Conservation (phyloP, 1,140 invertebrate genomes). For the Tetranychus urticae region DNA sequence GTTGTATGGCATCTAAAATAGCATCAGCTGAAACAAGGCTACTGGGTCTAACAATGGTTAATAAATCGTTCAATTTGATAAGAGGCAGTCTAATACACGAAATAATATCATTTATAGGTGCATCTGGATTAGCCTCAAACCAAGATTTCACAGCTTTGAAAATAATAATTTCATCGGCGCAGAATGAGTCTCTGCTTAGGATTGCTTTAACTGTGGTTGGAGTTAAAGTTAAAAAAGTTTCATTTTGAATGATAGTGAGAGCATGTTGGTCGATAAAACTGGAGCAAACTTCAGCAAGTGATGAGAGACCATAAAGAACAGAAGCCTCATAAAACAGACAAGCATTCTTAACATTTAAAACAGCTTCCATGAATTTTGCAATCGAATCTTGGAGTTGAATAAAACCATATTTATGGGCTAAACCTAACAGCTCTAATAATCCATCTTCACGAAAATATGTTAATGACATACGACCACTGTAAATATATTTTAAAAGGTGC, state of each 20-base stretch:
- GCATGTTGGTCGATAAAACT: conserved; percentile 72
- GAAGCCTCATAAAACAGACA: conserved; percentile 81
- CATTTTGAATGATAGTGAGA: conserved; percentile 48
- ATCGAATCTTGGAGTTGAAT: conserved; percentile 67
- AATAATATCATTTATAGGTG: conserved; percentile 25
- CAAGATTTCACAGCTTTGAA: conserved; percentile 66
- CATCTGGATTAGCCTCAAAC: conserved; percentile 46
- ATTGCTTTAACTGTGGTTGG: conserved; percentile 37
- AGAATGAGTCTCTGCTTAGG: conserved; percentile 79
- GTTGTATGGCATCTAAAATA: conserved; percentile 77
- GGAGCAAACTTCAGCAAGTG: conserved; percentile 33
- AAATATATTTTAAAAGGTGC: conserved; percentile 75
- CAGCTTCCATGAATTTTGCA: conserved; percentile 71
- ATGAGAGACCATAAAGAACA: conserved; percentile 38
- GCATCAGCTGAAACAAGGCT: conserved; percentile 60
- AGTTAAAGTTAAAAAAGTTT: conserved; percentile 59
- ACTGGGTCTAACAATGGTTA: conserved; percentile 62
- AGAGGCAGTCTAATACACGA: conserved; percentile 50
- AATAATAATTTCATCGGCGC: conserved; percentile 80
- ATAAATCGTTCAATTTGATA: conserved; percentile 59
- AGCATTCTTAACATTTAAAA: conserved; percentile 62
- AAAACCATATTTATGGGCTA: conserved; percentile 89
- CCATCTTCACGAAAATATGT: conserved; percentile 40
- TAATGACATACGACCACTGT: conserved; percentile 58
- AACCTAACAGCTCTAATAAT: conserved; percentile 55